Conservation (phyloP, 2,888 invertebrate species). For the Drosophila ezoana region DNA sequence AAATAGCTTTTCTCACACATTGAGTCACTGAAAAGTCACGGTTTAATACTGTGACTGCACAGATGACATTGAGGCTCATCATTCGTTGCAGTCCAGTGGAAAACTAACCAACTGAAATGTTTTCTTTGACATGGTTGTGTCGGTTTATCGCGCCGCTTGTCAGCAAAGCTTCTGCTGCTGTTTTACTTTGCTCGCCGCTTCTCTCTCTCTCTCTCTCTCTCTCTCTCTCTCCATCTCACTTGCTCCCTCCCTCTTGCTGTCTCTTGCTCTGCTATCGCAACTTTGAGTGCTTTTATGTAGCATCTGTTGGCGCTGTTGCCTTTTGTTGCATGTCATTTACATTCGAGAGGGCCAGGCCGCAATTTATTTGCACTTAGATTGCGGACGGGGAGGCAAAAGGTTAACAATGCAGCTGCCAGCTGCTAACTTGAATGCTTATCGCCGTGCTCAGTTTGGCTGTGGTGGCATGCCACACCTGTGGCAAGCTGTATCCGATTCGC, state of each 20-base stretch:
- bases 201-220: neutral
- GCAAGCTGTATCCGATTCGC: conserved; percentile 47
- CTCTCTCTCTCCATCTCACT: neutral
- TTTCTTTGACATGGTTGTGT: conserved; percentile 77
- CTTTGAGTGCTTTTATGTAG: conserved; percentile 38
- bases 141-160: conserved; percentile 79
- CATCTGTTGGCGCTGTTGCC: conserved; percentile 53
- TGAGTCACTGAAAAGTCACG: conserved; percentile 33
- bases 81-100: conserved; percentile 65
- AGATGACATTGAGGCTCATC: conserved; percentile 34
- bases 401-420: conserved; percentile 66
- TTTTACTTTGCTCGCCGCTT: neutral
- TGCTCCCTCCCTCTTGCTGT: neutral
- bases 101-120: conserved; percentile 78
- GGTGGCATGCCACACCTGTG: conserved; percentile 63
- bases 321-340: conserved; percentile 78
- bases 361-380: conserved; percentile 79
- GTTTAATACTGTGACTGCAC: conserved; percentile 35
- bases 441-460: conserved; percentile 24
- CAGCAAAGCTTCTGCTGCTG: conserved; percentile 55
- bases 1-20: too few relatives aligned
- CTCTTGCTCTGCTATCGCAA: conserved; percentile 15
- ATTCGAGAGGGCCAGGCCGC: conserved; percentile 53
- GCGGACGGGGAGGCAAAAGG: conserved; percentile 55
- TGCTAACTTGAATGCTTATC: conserved; percentile 50